Evolutionary conservation across 2,888 invertebrate genomes (phyloP).

Genomic region (Athalia circularis): DNA sequence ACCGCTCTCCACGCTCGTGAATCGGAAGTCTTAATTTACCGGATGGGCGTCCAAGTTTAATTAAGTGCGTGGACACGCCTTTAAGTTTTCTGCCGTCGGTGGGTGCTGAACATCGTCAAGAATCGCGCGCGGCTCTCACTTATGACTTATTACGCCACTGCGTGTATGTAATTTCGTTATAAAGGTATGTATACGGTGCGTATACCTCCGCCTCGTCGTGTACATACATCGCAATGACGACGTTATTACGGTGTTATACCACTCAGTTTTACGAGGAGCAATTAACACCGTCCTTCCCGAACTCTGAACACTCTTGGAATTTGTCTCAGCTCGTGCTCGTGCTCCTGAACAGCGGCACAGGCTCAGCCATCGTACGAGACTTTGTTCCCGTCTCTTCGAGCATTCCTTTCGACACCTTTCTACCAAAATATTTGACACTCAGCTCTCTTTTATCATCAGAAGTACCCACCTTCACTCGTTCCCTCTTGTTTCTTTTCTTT

Average conservation of each 20-base stretch:
- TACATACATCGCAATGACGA: background rate
- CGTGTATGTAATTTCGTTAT: background rate
- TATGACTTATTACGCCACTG: background rate
- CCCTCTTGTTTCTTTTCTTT: background rate
- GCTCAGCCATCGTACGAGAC: background rate
- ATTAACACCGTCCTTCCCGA: constrained; percentile 17
- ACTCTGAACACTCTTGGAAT: constrained; percentile 11
- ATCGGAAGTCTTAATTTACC: constrained; percentile 11
- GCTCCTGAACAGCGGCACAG: background rate
- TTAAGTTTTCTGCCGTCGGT: background rate
- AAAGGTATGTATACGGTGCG: no score
- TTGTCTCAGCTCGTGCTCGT: constrained; percentile 11
- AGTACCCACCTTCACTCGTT: background rate
- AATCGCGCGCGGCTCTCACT: background rate
- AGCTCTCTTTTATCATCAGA: no score
- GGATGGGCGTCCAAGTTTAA: background rate
- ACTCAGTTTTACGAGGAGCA: constrained; percentile 37
- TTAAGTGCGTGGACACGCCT: constrained; percentile 23
- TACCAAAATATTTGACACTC: no score
- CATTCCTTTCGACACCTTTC: background rate
- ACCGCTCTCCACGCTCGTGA: background rate
- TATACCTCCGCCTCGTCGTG: background rate
- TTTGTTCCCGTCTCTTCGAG: constrained; percentile 23
- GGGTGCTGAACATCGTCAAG: no score
- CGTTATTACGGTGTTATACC: constrained; percentile 30